phyloP scores from a whole-genome alignment of 2,888 invertebrate species.

The Trachelus iudaicus region DNA sequence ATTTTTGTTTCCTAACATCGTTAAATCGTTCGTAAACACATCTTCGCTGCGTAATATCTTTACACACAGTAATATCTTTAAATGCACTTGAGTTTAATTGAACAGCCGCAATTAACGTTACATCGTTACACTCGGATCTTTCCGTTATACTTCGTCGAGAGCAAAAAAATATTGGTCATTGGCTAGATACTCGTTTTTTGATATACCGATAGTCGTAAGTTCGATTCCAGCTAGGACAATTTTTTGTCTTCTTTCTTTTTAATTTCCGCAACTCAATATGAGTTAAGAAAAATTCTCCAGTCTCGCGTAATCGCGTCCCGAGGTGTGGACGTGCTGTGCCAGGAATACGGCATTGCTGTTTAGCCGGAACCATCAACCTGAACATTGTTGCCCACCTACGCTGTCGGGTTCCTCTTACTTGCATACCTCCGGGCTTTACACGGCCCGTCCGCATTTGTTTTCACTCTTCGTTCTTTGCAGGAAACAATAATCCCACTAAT shows the following conservation, averaged over 20 bases:
- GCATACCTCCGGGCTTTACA: background rate
- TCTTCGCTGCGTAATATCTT: background rate
- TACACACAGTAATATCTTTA: background rate
- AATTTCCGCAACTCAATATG: background rate
- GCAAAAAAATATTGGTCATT: background rate
- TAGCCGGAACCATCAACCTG: background rate
- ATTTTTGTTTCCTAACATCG: constrained; percentile 13
- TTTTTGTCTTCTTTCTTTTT: background rate
- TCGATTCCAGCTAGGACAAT: background rate
- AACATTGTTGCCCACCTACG: background rate
- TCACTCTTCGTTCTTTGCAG: background rate
- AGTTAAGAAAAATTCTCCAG: background rate
- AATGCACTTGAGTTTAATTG: background rate
- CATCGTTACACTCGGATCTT: background rate
- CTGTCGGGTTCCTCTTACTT: background rate
- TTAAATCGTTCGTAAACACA: background rate
- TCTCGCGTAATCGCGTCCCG: background rate
- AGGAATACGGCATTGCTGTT: background rate
- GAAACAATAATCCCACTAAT: background rate
- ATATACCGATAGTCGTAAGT: background rate
- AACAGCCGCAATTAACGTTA: background rate
- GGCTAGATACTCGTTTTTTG: background rate
- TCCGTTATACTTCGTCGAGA: background rate
- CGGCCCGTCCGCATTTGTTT: background rate
- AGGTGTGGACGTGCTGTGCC: background rate